A percentile compares a stretch with the other conserved stretches of the same genome.
Conservation (phyloP, 2,113 vertebrate genomes). For the Ammodytes dubius region DNA sequence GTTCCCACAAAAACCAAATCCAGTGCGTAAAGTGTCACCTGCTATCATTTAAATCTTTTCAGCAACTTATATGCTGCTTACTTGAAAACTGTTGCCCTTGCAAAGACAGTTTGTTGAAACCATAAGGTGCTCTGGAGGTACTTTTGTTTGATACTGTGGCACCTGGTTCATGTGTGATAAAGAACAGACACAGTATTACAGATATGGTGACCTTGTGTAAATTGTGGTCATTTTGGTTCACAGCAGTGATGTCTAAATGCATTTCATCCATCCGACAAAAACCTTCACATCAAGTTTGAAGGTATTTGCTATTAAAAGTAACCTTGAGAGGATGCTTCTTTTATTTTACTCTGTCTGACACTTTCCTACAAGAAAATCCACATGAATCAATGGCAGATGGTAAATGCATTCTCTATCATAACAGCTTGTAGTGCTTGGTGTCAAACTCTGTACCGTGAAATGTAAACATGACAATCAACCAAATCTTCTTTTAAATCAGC, state of each 20-base stretch:
- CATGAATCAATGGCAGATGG: conserved; percentile 61
- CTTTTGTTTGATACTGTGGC: neutral
- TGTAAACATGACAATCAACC: conserved; percentile 53
- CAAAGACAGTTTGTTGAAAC: neutral
- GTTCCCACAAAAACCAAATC: too few species aligned
- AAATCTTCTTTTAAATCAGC: conserved; percentile 36
- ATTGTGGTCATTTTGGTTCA: conserved; percentile 22
- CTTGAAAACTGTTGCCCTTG: too few species aligned
- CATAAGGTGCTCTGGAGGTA: neutral
- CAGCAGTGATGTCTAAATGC: conserved; percentile 34
- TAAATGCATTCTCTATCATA: conserved; percentile 47
- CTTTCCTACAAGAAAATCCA: conserved; percentile 39
- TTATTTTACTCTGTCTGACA: conserved; percentile 46
- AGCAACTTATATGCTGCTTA: too few species aligned
- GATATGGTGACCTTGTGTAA: conserved; percentile 43
- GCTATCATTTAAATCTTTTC: too few species aligned
- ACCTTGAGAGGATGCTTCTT: conserved; percentile 19
- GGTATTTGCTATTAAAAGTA: conserved; percentile 15
- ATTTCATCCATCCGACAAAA: conserved; percentile 50
- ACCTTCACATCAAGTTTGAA: conserved; percentile 29
- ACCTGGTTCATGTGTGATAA: conserved; percentile 38
- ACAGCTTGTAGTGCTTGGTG: conserved; percentile 37
- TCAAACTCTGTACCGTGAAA: conserved; percentile 17
- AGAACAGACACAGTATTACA: conserved; percentile 41
- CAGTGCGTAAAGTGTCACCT: too few species aligned